Evolutionary conservation across 1,140 invertebrate species (phyloP), one percentile per base, ranked within the genome.

Genomic region (Zaprionus ghesquierei): DNA sequence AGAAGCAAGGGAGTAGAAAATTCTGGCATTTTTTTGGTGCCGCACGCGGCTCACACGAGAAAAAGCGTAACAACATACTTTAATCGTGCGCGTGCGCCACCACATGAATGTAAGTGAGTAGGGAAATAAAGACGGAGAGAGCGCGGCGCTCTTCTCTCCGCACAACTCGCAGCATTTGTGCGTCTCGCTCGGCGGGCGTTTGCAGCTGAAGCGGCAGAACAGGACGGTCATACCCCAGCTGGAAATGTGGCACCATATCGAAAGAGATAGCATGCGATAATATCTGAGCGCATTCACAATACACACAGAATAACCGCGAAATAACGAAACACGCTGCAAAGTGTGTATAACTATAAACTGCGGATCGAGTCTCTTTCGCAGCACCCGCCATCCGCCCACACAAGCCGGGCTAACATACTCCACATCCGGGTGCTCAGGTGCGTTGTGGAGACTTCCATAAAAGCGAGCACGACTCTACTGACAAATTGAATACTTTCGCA

Each of bases 41-140:
- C 75, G 70, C 65, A 33, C 33, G 63, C 25, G 53, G 44, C n/a
- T 33, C n/a, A 38, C 18, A 41, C 66, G 82, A 75, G 53, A 76
- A 35, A 56, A 86, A 80, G 79, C 79, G 79, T 66, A 72, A 74
- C 73, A 59, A 64, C 82, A 87, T 87, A 87, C 82, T 87, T 86
- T 56, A 13, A 68, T 54, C 58, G 58, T 60, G 50, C 55, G 69
- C 44, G 49, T 15, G 62, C 55, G 82, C 70, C 41, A 63, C 6
- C 20, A 76, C 81, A 70, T 51, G 71, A 61, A 86, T 76, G 81
- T 79, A 79, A 86, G 64, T 6, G 79, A 76, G 68, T 79, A 33
- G 29, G 46, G 41, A 53, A 60, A 73, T 46, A 41, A 31, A 35
- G 50, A 10, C n/a, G 38, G 23, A 51, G 59, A 51, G 63, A 49